A percentile compares a stretch with the other conserved stretches of the same genome.
phyloP scores from a whole-genome alignment of 2,797 vertebrate species.

The Tachyglossus aculeatus region DNA sequence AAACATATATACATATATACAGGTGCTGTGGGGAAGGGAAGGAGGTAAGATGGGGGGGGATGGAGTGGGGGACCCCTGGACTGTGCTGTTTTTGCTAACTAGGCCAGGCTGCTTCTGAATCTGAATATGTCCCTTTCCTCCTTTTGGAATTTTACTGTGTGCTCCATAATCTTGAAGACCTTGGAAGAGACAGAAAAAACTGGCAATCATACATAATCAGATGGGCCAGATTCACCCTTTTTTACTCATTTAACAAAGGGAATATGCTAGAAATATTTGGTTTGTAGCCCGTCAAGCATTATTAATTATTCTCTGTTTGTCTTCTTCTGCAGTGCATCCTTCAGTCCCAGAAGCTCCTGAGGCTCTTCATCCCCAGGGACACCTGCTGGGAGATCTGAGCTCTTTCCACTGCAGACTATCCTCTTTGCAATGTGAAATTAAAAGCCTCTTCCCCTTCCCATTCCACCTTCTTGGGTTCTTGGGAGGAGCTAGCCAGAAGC shows the following conservation, averaged over 20 bases:
- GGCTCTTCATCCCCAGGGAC: conserved; percentile 34
- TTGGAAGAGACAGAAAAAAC: conserved; percentile 1
- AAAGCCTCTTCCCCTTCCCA: background rate
- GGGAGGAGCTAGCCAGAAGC: no score
- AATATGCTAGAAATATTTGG: conserved; percentile 6
- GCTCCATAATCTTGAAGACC: background rate
- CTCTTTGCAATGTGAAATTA: background rate
- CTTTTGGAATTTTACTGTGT: background rate
- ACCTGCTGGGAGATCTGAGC: conserved; percentile 39
- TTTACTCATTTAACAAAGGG: conserved; percentile 20
- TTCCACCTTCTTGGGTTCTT: background rate
- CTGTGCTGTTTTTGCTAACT: no score
- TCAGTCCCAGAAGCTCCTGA: background rate
- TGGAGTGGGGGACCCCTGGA: no score
- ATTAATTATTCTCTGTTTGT: background rate
- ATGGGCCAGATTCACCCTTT: conserved; percentile 19
- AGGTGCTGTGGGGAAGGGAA: no score
- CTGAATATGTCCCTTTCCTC: background rate
- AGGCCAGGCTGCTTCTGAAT: background rate
- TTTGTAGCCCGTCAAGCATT: conserved; percentile 24
- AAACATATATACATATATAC: no score
- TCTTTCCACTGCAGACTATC: background rate
- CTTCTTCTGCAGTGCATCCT: background rate
- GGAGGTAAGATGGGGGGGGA: no score
- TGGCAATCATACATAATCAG: conserved; percentile 24